Evolutionary conservation across 2,888 invertebrate genomes (phyloP).

Genomic region (Meloe dianella): DNA sequence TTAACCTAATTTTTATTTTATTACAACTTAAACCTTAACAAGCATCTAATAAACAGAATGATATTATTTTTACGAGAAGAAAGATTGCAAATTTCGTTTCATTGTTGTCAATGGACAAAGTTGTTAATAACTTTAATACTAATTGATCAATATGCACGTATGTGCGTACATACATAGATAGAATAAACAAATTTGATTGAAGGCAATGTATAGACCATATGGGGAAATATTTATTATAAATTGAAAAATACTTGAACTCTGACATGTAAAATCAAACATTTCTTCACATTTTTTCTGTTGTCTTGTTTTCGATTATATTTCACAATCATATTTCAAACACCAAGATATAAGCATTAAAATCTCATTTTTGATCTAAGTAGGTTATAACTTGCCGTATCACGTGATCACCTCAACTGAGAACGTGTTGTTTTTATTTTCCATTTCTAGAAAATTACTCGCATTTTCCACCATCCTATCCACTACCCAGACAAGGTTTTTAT

Average conservation of each 20-base stretch:
- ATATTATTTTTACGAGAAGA: neutral
- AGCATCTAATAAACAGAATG: neutral
- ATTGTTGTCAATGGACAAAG: neutral
- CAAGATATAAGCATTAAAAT: slow-evolving; percentile 7
- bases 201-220: too few relatives aligned
- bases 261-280: neutral
- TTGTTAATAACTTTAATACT: neutral
- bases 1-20: neutral
- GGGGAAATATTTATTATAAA: neutral
- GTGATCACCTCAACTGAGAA: neutral
- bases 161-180: too few relatives aligned
- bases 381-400: slow-evolving; percentile 6
- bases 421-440: slow-evolving; percentile 5
- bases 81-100: neutral
- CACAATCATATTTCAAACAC: neutral
- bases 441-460: neutral
- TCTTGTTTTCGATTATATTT: neutral
- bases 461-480: neutral
- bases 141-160: too few relatives aligned
- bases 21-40: neutral
- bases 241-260: neutral
- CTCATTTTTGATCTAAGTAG: neutral
- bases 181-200: too few relatives aligned
- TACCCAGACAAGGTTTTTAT: neutral
- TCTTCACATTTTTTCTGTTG: neutral